Evolutionary conservation across 2,888 invertebrate genomes (phyloP), one percentile per base, ranked within the genome.

Genomic region (Oligia latruncula): DNA sequence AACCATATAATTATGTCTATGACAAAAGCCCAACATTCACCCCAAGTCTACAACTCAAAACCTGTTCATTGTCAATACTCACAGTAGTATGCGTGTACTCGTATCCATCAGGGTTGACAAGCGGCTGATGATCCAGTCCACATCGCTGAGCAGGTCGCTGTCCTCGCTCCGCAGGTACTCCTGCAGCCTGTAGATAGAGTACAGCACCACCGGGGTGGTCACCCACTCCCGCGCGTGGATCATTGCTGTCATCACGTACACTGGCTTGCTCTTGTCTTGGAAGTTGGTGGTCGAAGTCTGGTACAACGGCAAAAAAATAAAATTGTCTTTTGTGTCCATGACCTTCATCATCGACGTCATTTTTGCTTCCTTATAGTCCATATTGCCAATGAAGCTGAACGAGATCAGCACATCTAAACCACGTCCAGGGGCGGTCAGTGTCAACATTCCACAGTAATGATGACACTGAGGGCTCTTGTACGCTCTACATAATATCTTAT

Each of bases 21-120:
- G 29, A 49, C 13, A 20, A 68, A 68, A 5, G 11, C 20, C 29
- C 46, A 68, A 68, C 20, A 20, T 68, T 46, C 29, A 68, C 5
- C n/a, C n/a, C 6, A 46, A 29, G 5, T 49, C 46, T 17, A 20
- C 46, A 35, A 52, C 20, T 52, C 29, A 23, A 52, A 52, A 23
- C 49, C 35, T 49, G 49, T 49, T 52, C 15, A 52, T 52, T 23
- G 23, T 52, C 13, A 52, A 29, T 11, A 60, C 86, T 97, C 80
- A 98, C 97, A 74, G 97, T 94, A 0, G 98, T 96, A 86, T 97
- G 97, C 0, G 97, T 96, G 91, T 95, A 98, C 87, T 97, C 98
- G 89, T 98, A 98, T 0, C 98, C 98, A 92, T 98, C 98, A 35
- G 98, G 98, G 92, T 98, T 98, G n/a, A 97, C 96, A 5, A 97